phyloP scores from a whole-genome alignment of 2,888 invertebrate genomes.

The Lysandra coridon region DNA sequence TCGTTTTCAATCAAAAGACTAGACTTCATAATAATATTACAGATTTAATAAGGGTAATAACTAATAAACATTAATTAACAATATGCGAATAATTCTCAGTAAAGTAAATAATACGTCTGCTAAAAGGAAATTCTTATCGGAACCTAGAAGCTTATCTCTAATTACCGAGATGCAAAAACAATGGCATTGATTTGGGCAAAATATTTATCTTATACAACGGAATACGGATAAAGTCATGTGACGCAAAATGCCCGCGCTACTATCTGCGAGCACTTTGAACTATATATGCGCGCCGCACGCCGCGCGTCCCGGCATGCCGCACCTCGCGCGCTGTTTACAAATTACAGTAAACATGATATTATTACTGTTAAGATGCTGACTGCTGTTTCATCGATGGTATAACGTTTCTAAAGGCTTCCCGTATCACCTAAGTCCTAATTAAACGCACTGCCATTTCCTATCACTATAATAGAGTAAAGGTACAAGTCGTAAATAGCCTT shows the following conservation, averaged over 20 bases:
- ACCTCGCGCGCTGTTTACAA: not conserved
- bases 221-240: constrained; percentile 40
- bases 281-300: constrained; percentile 29
- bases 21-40: not conserved
- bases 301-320: not conserved
- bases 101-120: constrained; percentile 11
- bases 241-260: constrained; percentile 49
- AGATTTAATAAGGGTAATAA: not conserved
- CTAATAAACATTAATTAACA: not conserved
- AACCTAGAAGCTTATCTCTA: not conserved
- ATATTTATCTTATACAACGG: constrained; percentile 20
- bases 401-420: no score
- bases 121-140: constrained; percentile 21
- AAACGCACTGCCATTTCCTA: no score
- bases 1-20: not conserved
- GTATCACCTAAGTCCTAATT: no score
- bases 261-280: constrained; percentile 53
- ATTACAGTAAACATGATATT: not conserved
- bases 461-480: no score
- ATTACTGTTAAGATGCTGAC: not conserved
- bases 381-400: not conserved
- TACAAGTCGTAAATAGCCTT: no score
- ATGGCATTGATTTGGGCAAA: constrained; percentile 14
- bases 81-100: not conserved
- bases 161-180: not conserved